Evolutionary conservation across 1,140 invertebrate species (phyloP).

Genomic region (Papilio glaucus): DNA sequence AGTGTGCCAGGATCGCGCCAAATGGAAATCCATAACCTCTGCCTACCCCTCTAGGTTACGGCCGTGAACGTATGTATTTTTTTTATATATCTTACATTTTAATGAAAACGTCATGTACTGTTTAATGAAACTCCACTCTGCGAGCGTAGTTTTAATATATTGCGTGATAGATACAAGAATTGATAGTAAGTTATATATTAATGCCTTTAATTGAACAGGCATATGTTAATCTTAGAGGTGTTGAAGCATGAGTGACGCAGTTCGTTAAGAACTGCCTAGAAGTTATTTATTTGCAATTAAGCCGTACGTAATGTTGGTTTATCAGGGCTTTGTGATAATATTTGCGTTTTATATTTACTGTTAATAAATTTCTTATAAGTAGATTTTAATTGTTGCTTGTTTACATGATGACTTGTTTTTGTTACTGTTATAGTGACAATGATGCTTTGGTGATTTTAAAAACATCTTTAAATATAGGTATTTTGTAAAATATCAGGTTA

Average conservation of each 20-base stretch:
- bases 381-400: no score
- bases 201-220: neutral
- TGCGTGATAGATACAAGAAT: neutral
- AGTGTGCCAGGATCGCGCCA: no score
- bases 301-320: neutral
- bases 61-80: no score
- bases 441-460: no score
- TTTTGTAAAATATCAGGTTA: no score
- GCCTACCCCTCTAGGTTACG: no score
- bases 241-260: neutral
- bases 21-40: no score
- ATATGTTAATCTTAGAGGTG: neutral
- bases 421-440: no score
- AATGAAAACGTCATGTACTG: neutral
- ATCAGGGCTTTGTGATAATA: neutral
- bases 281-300: constrained; percentile 20
- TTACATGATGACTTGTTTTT: no score
- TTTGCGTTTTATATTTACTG: neutral
- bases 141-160: neutral
- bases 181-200: constrained; percentile 14
- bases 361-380: neutral
- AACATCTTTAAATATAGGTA: no score
- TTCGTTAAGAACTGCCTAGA: neutral
- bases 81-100: neutral
- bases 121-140: neutral